These are phyloP conservation scores for Stegodyphus dumicola DNA, from an alignment of 1,140 invertebrate genomes.

Conservation along the genomic window DNA sequence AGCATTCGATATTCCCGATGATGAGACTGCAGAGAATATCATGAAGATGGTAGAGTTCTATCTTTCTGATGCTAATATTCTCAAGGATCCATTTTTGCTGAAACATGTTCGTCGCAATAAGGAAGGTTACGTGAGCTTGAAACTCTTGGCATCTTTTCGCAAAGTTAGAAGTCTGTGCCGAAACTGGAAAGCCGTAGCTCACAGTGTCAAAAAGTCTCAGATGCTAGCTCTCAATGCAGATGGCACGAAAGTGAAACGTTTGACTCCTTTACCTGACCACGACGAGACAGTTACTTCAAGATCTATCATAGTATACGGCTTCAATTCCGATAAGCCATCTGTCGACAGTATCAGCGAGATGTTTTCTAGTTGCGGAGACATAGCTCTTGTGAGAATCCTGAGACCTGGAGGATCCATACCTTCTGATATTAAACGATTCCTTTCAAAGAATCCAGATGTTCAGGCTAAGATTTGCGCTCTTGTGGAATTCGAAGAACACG, in stretches of 20 bases:
- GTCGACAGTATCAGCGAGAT: slow-evolving; percentile 53
- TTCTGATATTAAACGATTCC: slow-evolving; percentile 50
- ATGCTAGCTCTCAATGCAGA: slow-evolving; percentile 90
- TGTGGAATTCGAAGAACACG: slow-evolving; percentile 80
- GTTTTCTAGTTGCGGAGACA: slow-evolving; percentile 61
- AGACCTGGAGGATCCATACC: slow-evolving; percentile 70
- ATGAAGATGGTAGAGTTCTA: slow-evolving; percentile 90
- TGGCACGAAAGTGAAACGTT: slow-evolving; percentile 88
- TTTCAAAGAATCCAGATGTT: slow-evolving; percentile 72
- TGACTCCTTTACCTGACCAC: slow-evolving; percentile 85
- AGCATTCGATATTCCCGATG: slow-evolving; percentile 12
- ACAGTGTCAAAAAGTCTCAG: slow-evolving; percentile 79
- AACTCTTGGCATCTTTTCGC: slow-evolving; percentile 75
- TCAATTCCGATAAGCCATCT: slow-evolving; percentile 49
- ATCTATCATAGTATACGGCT: slow-evolving; percentile 70
- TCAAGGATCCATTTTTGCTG: slow-evolving; percentile 93
- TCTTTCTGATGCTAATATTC: slow-evolving; percentile 93
- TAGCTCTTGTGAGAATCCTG: slow-evolving; percentile 59
- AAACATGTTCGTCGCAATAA: slow-evolving; percentile 95
- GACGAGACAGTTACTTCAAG: slow-evolving; percentile 90
- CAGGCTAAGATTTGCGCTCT: slow-evolving; percentile 50
- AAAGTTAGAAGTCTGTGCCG: slow-evolving; percentile 84
- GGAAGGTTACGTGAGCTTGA: slow-evolving; percentile 93
- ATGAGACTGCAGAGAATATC: slow-evolving; percentile 34
- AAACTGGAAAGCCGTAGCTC: slow-evolving; percentile 91